These are phyloP conservation scores for Hoplostethus mediterraneus DNA, from an alignment of 2,797 vertebrate genomes.

Conservation along the genomic window DNA sequence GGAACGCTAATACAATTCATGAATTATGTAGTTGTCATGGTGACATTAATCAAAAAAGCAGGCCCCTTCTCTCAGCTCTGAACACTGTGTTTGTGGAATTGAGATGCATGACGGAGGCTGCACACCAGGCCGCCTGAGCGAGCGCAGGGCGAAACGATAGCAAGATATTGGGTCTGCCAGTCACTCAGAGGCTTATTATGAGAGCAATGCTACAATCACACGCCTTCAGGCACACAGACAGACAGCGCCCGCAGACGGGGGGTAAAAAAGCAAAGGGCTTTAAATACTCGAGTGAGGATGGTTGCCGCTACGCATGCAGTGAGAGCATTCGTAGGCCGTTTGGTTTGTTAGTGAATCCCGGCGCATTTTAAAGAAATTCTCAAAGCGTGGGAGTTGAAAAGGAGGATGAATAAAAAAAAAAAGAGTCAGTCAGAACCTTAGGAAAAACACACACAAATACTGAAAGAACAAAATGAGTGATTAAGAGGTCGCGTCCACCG, in stretches of 20 bases:
- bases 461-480: conserved; percentile 53
- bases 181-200: conserved; percentile 80
- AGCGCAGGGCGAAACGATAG: conserved; percentile 70
- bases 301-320: conserved; percentile 11
- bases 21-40: conserved; percentile 89
- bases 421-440: conserved; percentile 23
- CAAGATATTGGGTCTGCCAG: conserved; percentile 80
- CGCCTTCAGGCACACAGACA: conserved; percentile 69
- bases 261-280: conserved; percentile 51
- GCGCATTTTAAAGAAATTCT: conserved; percentile 14
- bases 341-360: conserved; percentile 26
- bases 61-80: conserved; percentile 63
- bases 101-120: conserved; percentile 79
- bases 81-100: conserved; percentile 84
- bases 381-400: conserved; percentile 1
- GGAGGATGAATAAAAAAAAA: conserved; percentile 13
- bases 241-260: conserved; percentile 46
- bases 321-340: conserved; percentile 30
- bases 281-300: conserved; percentile 36
- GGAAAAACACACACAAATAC: conserved; percentile 1
- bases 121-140: conserved; percentile 63
- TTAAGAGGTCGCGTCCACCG: conserved; percentile 57
- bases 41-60: conserved; percentile 85
- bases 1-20: conserved; percentile 86
- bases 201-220: conserved; percentile 74